A percentile compares a stretch with the other conserved stretches of the same genome.
Conservation (phyloP, 2,113 vertebrate species). For the Galeopterus variegatus region DNA sequence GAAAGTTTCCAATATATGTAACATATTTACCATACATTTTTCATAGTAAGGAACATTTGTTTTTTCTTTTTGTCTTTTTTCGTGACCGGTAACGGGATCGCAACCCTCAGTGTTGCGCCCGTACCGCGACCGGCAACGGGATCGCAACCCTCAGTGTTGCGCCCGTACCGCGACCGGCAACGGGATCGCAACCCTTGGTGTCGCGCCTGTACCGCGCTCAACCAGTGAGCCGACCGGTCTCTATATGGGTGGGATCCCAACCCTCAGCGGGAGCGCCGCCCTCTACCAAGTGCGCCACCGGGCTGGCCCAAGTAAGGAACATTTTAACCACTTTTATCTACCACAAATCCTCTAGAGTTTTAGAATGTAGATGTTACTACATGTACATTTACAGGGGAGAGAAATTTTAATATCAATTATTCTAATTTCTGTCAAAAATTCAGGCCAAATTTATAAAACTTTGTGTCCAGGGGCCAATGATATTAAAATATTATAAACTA, state of each 20-base stretch:
- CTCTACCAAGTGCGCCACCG: too few relatives aligned
- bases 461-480: not conserved
- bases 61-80: too few relatives aligned
- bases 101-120: too few relatives aligned
- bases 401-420: not conserved
- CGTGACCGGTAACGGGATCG: too few relatives aligned
- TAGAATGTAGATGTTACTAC: slow-evolving; percentile 7
- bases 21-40: slow-evolving; percentile 4
- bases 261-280: too few relatives aligned
- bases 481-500: slow-evolving; percentile 55
- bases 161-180: too few relatives aligned
- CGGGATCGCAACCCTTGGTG: too few relatives aligned
- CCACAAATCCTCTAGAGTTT: not conserved
- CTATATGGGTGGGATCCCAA: too few relatives aligned
- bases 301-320: not conserved
- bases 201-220: too few relatives aligned
- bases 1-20: slow-evolving; percentile 43
- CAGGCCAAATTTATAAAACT: slow-evolving; percentile 9
- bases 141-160: too few relatives aligned
- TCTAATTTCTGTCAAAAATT: slow-evolving; percentile 57
- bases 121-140: too few relatives aligned
- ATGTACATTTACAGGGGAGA: not conserved
- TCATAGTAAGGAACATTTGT: slow-evolving; percentile 38
- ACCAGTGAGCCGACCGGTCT: too few relatives aligned
- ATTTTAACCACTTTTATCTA: slow-evolving; percentile 41